Percentiles rank a stretch among this genome's conserved stretches.
Evolutionary conservation across 2,888 invertebrate species (phyloP).

Genomic region (Eristalis pertinax): DNA sequence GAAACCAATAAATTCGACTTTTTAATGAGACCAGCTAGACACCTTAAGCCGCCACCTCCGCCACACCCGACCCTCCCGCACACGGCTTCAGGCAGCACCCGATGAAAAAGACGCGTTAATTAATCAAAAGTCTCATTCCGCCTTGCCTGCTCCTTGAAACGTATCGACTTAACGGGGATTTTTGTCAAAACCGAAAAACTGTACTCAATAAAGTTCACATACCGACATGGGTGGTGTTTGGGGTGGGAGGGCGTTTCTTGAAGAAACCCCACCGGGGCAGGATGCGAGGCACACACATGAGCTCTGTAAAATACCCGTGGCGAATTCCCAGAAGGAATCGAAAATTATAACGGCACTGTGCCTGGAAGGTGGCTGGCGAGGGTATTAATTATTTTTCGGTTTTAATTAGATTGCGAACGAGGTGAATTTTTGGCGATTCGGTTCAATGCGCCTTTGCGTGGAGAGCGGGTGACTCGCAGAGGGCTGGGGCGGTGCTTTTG

Average conservation of each 20-base stretch:
- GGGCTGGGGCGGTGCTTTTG: conserved; percentile 5
- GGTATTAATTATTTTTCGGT: conserved; percentile 70
- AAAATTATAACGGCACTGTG: conserved; percentile 37
- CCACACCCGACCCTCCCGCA: not conserved
- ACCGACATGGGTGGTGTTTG: conserved; percentile 13
- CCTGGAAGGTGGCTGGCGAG: conserved; percentile 36
- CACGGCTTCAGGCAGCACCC: not conserved
- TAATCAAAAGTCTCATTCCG: conserved; percentile 66
- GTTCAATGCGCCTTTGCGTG: conserved; percentile 40
- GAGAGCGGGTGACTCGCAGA: not conserved
- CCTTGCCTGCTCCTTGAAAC: conserved; percentile 30
- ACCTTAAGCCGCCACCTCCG: conserved; percentile 28
- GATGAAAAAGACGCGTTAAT: conserved; percentile 58
- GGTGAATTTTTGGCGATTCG: conserved; percentile 65
- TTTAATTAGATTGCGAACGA: conserved; percentile 67
- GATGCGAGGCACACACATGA: conserved; percentile 54
- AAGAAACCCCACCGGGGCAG: conserved; percentile 1
- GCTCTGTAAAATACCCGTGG: conserved; percentile 58
- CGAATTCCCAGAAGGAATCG: conserved; percentile 68
- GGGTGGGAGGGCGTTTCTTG: conserved; percentile 9
- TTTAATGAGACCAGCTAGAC: conserved; percentile 60
- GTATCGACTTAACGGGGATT: conserved; percentile 57
- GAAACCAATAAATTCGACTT: conserved; percentile 70
- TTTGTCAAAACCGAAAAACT: conserved; percentile 53
- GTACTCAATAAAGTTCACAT: conserved; percentile 52